A percentile compares a stretch with the other conserved stretches of the same genome.
Evolutionary conservation across 2,797 vertebrate species (phyloP).

Genomic region (Setipinna tenuifilis): DNA sequence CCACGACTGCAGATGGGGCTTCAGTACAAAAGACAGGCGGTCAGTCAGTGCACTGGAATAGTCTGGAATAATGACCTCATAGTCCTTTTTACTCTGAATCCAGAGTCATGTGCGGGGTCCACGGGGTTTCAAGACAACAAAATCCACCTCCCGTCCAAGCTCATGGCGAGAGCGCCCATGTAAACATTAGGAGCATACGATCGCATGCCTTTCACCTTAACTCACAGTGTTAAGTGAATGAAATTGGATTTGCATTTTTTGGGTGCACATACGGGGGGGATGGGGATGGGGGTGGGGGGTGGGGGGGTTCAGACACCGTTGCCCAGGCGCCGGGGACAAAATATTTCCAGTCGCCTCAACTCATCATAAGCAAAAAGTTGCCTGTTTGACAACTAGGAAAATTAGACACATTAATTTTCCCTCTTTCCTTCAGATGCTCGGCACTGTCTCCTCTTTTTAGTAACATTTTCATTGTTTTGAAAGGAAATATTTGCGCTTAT

Average conservation of each 20-base stretch:
- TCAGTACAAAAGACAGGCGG: not conserved
- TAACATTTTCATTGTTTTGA: not conserved
- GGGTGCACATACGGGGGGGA: not conserved
- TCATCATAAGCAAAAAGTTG: not conserved
- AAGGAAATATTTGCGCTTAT: not conserved
- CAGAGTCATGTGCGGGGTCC: not conserved
- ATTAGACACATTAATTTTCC: not conserved
- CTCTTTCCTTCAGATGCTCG: not conserved
- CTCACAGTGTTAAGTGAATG: not conserved
- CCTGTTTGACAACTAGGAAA: conserved; percentile 6
- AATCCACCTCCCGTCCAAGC: not conserved
- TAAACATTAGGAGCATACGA: not conserved
- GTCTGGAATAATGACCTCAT: not conserved
- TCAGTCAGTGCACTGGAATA: not conserved
- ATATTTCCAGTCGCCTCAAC: conserved; percentile 21
- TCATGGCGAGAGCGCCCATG: not conserved
- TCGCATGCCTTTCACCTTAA: not conserved
- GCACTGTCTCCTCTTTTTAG: not conserved
- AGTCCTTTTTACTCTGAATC: not conserved
- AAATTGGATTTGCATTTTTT: conserved; percentile 11
- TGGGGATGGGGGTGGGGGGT: too few relatives aligned
- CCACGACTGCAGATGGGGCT: not conserved
- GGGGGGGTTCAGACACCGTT: not conserved
- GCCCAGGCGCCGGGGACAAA: not conserved
- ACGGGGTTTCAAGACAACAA: not conserved